Evolutionary conservation across 2,888 invertebrate species (phyloP).

Genomic region (Shargacucullia verbasci): DNA sequence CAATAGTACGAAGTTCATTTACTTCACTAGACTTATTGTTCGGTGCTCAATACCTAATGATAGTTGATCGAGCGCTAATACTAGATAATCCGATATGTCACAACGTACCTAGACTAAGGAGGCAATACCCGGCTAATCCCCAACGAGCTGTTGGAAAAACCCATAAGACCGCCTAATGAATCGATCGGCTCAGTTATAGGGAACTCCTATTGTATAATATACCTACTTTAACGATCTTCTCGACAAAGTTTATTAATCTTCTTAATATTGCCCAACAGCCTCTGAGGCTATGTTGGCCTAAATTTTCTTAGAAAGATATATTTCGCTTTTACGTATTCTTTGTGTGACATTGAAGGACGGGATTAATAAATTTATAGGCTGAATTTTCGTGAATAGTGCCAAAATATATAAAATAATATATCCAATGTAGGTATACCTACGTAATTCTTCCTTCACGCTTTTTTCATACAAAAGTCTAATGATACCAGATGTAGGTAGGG

Average conservation of each 20-base stretch:
- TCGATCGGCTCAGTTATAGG: constrained; percentile 56
- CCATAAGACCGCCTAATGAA: constrained; percentile 53
- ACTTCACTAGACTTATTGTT: constrained; percentile 13
- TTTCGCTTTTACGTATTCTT: constrained; percentile 22
- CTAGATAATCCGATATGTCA: constrained; percentile 55
- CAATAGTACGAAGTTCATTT: not conserved
- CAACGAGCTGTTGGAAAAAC: constrained; percentile 51
- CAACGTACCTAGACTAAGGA: constrained; percentile 44
- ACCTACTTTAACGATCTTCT: constrained; percentile 48
- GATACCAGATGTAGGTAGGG: too few species aligned
- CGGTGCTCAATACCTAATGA: constrained; percentile 52
- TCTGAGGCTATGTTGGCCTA: constrained; percentile 28
- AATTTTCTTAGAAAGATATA: constrained; percentile 40
- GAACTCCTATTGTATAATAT: constrained; percentile 49
- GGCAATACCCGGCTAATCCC: constrained; percentile 57
- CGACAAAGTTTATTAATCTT: constrained; percentile 50
- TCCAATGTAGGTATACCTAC: not conserved
- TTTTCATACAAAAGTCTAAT: too few species aligned
- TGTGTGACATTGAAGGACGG: constrained; percentile 21
- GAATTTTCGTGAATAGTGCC: constrained; percentile 14
- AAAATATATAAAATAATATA: constrained; percentile 7
- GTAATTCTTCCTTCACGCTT: not conserved
- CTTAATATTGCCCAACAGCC: constrained; percentile 47
- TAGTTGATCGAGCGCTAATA: constrained; percentile 57
- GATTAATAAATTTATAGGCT: constrained; percentile 17